Base-by-base conservation (phyloP, 1,140 invertebrate genomes). In the Hermatobates lingyangjiaoensis region DNA sequence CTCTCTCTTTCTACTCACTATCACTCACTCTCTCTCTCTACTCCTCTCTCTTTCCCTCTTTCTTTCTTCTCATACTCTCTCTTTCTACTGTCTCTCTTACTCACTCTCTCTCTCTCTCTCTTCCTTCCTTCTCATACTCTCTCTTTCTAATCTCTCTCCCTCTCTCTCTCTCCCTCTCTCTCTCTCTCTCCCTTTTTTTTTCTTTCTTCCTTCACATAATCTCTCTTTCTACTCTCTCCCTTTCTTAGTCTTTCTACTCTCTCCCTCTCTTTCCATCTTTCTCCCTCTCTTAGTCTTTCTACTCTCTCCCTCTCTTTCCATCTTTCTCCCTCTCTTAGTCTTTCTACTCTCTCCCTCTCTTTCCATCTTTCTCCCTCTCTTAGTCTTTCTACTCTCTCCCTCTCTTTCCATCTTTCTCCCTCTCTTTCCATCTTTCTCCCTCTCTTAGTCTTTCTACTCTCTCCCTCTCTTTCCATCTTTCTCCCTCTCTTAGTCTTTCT, bases 121-220 rank as follows among this genome's bases (percentile, higher is more conserved):
- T 46, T 5, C 5, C 45, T 25, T 25, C 7, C 45, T 46, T 25
- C 26, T 5, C 7, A 4, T 48, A 23, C 28, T 24, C 26, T 24
- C 28, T 27, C 28, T 24, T 30, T 24, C 28, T 27, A n/a, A 18
- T 30, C 28, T 48, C 46, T 48, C 28, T 21, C 28, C 28, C 46
- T 48, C 28, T 30, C 28, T 27, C 45, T 46, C 45, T 46, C 12
- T 46, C 14, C 18, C 12, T 46, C 45, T 46, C 45, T 25, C 45
- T 25, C 45, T 46, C 23, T 25, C 45, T 46, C 45, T 46, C 23
- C 26, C 45, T 46, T 25, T n/a, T 18, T 14, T 28, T 26, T 48
- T 21, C n/a, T 48, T n/a, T 7, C 14, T n/a, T 47, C 18, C 25
- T 23, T 24, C 25, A 14, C 27, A 18, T 47, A 26, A 18, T 23